A percentile compares a stretch with the other conserved stretches of the same genome.
These are phyloP conservation scores for Icerya purchasi DNA, from an alignment of 2,888 invertebrate genomes.

Conservation along the genomic window DNA sequence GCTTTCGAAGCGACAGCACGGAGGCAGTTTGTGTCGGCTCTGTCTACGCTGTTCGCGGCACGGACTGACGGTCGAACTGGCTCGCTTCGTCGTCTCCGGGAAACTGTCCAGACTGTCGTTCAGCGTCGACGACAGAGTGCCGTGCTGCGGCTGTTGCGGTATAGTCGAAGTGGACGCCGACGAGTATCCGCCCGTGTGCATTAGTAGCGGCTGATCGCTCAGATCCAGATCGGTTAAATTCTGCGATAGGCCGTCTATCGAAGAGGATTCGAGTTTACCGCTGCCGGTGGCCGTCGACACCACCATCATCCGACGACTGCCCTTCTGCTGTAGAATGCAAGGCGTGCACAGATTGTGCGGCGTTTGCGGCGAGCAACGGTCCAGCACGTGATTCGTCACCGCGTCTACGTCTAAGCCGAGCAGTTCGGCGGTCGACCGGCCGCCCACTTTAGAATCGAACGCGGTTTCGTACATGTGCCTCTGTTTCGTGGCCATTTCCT, in stretches of 20 bases:
- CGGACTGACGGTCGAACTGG: neutral
- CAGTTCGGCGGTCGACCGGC: conserved; percentile 29
- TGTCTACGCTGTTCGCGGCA: neutral
- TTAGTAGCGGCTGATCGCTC: conserved; percentile 14
- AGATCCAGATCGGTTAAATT: conserved; percentile 7
- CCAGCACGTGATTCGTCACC: conserved; percentile 12
- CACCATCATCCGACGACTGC: conserved; percentile 4
- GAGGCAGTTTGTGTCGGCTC: neutral
- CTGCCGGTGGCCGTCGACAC: neutral
- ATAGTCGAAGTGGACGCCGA: conserved; percentile 69
- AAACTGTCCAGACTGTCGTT: conserved; percentile 10
- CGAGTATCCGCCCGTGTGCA: conserved; percentile 27
- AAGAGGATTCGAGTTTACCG: conserved; percentile 2
- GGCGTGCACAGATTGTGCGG: conserved; percentile 10
- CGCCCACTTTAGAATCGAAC: conserved; percentile 69
- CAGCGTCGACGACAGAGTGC: conserved; percentile 26
- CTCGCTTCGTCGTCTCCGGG: conserved; percentile 4
- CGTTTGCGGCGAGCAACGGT: conserved; percentile 7
- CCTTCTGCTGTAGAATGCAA: conserved; percentile 7
- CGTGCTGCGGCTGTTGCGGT: conserved; percentile 47
- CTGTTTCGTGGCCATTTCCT: conserved; percentile 13
- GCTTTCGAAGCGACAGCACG: conserved; percentile 30
- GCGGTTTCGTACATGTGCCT: conserved; percentile 73
- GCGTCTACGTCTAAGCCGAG: conserved; percentile 11
- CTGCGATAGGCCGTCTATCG: conserved; percentile 6